Percentiles rank a stretch among this genome's conserved stretches.
phyloP scores from a whole-genome alignment of 2,113 vertebrate genomes.

The Amazona vittata region DNA sequence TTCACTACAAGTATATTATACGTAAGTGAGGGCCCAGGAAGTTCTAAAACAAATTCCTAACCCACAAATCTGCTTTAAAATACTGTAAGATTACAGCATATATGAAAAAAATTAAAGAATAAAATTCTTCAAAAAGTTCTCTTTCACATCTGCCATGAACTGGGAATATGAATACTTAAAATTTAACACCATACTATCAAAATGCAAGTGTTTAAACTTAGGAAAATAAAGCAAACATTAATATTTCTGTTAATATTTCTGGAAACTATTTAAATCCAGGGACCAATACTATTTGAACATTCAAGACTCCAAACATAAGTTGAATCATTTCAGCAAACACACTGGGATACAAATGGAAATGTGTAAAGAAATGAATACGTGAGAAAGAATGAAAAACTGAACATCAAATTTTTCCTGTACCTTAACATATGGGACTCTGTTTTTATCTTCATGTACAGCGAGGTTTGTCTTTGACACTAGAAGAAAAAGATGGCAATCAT shows the following conservation, averaged over 20 bases:
- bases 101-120: background rate
- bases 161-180: background rate
- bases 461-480: conserved; percentile 89
- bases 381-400: background rate
- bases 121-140: background rate
- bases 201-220: background rate
- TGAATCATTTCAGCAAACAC: background rate
- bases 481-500: background rate
- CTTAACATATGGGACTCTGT: conserved; percentile 89
- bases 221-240: background rate
- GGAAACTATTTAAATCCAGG: background rate
- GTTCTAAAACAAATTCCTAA: background rate
- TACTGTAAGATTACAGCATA: rapidly evolving
- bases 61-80: background rate
- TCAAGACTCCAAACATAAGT: background rate
- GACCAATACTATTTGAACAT: background rate
- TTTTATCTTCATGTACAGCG: conserved; percentile 89
- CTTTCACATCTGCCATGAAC: background rate
- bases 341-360: background rate
- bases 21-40: background rate
- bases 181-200: background rate
- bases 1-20: background rate
- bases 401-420: conserved; percentile 56
- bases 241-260: conserved; percentile 17
- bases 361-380: background rate